These are phyloP conservation scores for Lagopus leucura DNA, from an alignment of 2,113 vertebrate species.

Conservation along the genomic window DNA sequence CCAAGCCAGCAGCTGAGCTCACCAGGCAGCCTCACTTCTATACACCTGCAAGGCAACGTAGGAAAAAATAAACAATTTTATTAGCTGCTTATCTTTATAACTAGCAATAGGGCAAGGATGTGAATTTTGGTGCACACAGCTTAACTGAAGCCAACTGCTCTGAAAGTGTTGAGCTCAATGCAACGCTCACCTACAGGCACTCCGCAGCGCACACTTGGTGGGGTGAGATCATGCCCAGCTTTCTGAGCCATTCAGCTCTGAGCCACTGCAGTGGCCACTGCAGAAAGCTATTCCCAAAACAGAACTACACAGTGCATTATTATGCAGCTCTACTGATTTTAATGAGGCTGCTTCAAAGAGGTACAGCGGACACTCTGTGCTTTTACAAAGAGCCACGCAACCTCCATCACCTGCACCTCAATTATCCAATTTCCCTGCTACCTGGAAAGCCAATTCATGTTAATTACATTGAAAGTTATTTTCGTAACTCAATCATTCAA, in stretches of 20 bases:
- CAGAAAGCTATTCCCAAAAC: background rate
- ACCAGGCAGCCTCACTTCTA: fast-evolving
- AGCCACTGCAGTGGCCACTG: background rate
- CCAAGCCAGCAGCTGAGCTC: background rate
- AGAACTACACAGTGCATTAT: background rate
- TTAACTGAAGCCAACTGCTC: background rate
- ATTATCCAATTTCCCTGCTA: slow-evolving; percentile 45
- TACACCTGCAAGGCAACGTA: background rate
- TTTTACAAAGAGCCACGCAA: background rate
- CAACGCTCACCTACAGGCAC: background rate
- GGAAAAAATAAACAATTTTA: background rate
- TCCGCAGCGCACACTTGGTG: slow-evolving; percentile 34
- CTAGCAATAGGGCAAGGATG: slow-evolving; percentile 29
- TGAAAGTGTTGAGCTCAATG: background rate
- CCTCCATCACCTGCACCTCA: background rate
- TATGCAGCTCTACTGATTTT: background rate
- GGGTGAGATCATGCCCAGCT: slow-evolving; percentile 27
- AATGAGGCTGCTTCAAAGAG: slow-evolving; percentile 4
- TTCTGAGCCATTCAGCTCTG: slow-evolving; percentile 47
- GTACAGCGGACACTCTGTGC: background rate
- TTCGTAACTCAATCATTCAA: slow-evolving; percentile 27
- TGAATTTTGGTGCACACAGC: background rate
- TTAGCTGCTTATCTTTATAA: background rate
- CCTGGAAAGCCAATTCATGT: background rate
- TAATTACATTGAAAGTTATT: slow-evolving; percentile 50